These are phyloP conservation scores for Pocillopora verrucosa DNA, from an alignment of 64 coral and sea anemone genomes.

Conservation along the genomic window DNA sequence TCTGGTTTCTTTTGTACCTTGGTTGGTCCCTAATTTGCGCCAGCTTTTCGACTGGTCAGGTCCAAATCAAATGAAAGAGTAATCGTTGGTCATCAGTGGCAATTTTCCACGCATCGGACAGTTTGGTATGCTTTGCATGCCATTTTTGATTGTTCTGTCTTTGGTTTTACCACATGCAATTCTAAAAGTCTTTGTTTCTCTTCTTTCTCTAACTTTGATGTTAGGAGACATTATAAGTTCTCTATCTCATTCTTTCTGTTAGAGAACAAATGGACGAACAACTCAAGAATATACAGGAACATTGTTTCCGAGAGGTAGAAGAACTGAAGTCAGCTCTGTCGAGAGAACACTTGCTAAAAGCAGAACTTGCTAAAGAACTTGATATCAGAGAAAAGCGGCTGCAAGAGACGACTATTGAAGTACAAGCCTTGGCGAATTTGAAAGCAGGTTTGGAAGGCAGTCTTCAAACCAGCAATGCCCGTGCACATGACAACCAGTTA, in stretches of 20 bases:
- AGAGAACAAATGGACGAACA: conserved; percentile 11
- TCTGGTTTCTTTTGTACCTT: too few relatives aligned
- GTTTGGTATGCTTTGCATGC: too few relatives aligned
- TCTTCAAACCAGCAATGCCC: conserved; percentile 33
- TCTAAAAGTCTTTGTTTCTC: too few relatives aligned
- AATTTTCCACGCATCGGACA: too few relatives aligned
- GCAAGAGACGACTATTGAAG: conserved; percentile 14
- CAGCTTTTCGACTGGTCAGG: too few relatives aligned
- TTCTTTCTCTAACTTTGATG: too few relatives aligned
- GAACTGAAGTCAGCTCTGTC: not conserved
- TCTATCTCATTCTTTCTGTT: not conserved
- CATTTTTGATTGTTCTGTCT: too few relatives aligned
- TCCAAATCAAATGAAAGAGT: too few relatives aligned
- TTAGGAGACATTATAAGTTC: too few relatives aligned
- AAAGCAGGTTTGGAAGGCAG: conserved; percentile 33
- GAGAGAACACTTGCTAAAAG: conserved; percentile 18
- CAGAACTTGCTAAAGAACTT: conserved; percentile 21
- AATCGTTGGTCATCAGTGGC: too few relatives aligned
- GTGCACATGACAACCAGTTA: not conserved
- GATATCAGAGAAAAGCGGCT: conserved; percentile 32
- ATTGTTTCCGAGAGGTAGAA: conserved; percentile 35
- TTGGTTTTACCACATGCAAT: too few relatives aligned
- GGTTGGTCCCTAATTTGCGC: too few relatives aligned
- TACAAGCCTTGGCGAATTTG: conserved; percentile 7
- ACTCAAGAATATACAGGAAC: conserved; percentile 21